Evolutionary conservation across 35 echinoderm and acorn worm species (phyloP).

Genomic region (Patiria miniata): DNA sequence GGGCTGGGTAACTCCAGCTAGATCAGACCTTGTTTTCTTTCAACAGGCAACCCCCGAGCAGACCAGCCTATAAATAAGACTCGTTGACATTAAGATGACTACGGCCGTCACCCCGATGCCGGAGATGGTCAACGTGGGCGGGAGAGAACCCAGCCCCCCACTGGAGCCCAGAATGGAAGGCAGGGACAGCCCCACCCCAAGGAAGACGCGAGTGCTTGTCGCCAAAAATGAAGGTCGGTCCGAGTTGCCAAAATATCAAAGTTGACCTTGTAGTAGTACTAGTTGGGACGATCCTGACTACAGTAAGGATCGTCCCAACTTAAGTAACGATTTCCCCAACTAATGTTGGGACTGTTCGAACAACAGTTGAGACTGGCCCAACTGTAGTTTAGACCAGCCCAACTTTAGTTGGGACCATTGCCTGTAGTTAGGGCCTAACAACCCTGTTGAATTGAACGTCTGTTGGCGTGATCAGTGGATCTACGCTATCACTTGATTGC

Average conservation of each 20-base stretch:
- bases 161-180: not conserved
- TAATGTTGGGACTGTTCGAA: too few relatives aligned
- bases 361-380: too few relatives aligned
- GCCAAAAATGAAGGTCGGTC: conserved; percentile 39
- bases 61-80: not conserved
- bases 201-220: conserved; percentile 31
- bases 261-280: not conserved
- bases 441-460: too few relatives aligned
- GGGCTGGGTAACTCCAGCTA: too few relatives aligned
- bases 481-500: too few relatives aligned
- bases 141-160: conserved; percentile 26
- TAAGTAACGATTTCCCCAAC: not conserved
- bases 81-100: conserved; percentile 22
- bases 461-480: too few relatives aligned
- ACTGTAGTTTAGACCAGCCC: too few relatives aligned
- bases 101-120: conserved; percentile 45
- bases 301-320: not conserved
- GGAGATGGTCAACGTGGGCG: conserved; percentile 37
- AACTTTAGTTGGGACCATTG: too few relatives aligned
- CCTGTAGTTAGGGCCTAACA: too few relatives aligned
- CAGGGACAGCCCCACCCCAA: conserved; percentile 38
- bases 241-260: not conserved
- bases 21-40: too few relatives aligned
- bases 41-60: too few relatives aligned
- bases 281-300: not conserved